A percentile compares a stretch with the other conserved stretches of the same genome.
Conservation (phyloP, 2,113 vertebrate genomes). For the Morone saxatilis region DNA sequence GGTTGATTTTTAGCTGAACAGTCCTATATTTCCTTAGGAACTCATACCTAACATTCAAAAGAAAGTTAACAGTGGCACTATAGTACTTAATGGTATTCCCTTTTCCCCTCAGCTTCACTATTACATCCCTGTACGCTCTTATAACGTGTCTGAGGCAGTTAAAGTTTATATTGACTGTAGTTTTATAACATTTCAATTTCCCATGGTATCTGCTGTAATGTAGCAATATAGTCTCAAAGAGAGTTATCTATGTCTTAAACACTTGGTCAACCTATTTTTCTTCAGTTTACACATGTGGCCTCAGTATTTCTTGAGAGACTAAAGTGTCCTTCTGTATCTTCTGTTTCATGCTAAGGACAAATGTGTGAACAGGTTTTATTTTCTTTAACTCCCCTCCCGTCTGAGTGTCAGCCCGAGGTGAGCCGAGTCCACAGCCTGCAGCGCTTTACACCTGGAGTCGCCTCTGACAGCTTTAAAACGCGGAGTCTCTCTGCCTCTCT, state of each 20-base stretch:
- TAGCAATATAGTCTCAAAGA: background rate
- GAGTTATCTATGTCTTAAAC: background rate
- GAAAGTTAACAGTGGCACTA: background rate
- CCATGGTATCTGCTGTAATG: background rate
- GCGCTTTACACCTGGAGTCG: background rate
- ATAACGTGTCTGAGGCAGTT: background rate
- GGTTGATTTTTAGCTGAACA: background rate
- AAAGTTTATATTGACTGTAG: background rate
- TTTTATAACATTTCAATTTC: slow-evolving; percentile 6
- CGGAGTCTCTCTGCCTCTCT: background rate
- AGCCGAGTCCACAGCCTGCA: slow-evolving; percentile 13
- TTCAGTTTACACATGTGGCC: background rate
- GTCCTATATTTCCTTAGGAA: background rate
- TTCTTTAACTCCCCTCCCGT: background rate
- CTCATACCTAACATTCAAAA: background rate
- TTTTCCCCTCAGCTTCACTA: background rate
- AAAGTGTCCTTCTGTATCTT: background rate
- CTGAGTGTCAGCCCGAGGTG: background rate
- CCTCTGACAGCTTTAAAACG: slow-evolving; percentile 30
- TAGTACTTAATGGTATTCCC: background rate
- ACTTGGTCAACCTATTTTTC: background rate
- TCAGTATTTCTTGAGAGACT: too few relatives aligned
- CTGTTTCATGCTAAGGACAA: background rate
- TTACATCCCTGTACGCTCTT: background rate
- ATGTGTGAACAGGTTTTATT: background rate